Conservation (phyloP, 2,888 invertebrate species). For the Leptopilina drosophilae region DNA sequence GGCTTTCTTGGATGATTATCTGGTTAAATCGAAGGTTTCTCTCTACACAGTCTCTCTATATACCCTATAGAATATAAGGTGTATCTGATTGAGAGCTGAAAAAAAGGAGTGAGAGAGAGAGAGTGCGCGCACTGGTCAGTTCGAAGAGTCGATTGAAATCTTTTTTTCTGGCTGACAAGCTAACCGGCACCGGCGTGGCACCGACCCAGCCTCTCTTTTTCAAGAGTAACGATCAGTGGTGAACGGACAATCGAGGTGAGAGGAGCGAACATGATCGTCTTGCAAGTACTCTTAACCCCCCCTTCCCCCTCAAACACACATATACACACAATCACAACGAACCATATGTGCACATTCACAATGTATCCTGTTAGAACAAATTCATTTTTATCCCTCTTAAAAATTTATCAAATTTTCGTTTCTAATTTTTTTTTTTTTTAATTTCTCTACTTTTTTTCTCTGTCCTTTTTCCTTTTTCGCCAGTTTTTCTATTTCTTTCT, state of each 20-base stretch:
- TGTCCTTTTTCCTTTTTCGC: too few species aligned
- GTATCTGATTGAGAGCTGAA: constrained; percentile 22
- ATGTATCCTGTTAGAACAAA: too few species aligned
- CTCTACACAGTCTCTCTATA: background rate
- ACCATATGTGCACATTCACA: too few species aligned
- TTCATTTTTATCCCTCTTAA: too few species aligned
- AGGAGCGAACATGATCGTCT: constrained; percentile 45
- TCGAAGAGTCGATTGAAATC: constrained; percentile 62
- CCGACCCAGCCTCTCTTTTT: constrained; percentile 45
- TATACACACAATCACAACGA: background rate
- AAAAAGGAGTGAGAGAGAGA: background rate
- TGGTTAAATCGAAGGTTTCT: constrained; percentile 30
- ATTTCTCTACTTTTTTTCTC: too few species aligned
- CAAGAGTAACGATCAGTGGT: constrained; percentile 50
- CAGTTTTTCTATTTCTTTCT: too few species aligned
- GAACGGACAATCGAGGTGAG: constrained; percentile 45
- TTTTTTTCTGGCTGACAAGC: constrained; percentile 59
- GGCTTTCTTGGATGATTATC: constrained; percentile 35
- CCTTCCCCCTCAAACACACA: constrained; percentile 37
- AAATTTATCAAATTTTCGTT: too few species aligned
- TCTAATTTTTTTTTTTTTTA: too few species aligned
- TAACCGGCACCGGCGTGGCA: constrained; percentile 31
- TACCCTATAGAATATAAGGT: constrained; percentile 29
- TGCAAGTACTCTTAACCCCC: constrained; percentile 33
- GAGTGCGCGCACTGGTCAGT: constrained; percentile 34